phyloP scores from a whole-genome alignment of 2,888 invertebrate genomes.

The Acleris holmiana region DNA sequence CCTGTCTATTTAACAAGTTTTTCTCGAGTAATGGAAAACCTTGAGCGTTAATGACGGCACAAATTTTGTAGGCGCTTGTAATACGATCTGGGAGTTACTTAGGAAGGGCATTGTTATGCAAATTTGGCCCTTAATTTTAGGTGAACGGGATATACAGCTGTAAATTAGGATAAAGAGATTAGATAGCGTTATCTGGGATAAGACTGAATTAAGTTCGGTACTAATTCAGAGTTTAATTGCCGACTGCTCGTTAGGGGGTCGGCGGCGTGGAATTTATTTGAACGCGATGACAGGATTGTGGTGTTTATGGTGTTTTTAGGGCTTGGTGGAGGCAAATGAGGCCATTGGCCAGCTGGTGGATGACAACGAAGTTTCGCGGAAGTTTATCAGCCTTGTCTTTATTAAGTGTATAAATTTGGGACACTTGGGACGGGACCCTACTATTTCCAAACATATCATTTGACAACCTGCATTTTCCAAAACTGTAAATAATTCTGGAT shows the following conservation, averaged over 20 bases:
- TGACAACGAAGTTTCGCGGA: too few species aligned
- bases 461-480: too few species aligned
- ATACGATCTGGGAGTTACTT: constrained; percentile 44
- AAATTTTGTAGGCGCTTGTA: constrained; percentile 50
- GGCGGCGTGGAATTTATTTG: neutral
- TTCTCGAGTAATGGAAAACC: constrained; percentile 31
- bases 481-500: too few species aligned
- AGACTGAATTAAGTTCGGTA: constrained; percentile 47
- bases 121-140: constrained; percentile 53
- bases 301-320: too few species aligned
- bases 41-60: constrained; percentile 48
- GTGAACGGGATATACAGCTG: constrained; percentile 48
- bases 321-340: too few species aligned
- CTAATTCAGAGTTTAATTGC: constrained; percentile 50
- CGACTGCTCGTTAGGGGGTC: constrained; percentile 21
- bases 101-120: constrained; percentile 52
- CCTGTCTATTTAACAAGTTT: constrained; percentile 45
- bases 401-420: too few species aligned
- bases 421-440: too few species aligned
- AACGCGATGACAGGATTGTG: too few species aligned
- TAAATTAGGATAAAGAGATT: constrained; percentile 59
- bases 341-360: too few species aligned
- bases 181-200: constrained; percentile 52
- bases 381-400: too few species aligned
- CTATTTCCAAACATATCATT: too few species aligned